phyloP scores from a whole-genome alignment of 2,888 invertebrate species.

The Horisme vitalbata region DNA sequence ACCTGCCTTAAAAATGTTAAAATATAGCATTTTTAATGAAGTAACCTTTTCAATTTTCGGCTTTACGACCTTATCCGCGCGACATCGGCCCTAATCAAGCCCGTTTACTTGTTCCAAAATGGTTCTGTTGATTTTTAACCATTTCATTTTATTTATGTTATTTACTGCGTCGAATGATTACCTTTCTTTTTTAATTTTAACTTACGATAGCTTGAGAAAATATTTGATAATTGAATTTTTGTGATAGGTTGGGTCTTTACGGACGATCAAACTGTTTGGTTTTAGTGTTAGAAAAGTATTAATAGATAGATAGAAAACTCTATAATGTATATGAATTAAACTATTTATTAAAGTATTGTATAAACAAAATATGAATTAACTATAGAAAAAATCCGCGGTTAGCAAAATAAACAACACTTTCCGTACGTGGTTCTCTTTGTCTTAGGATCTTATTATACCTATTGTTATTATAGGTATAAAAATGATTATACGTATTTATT shows the following conservation, averaged over 20 bases:
- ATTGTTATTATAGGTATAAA: too few relatives aligned
- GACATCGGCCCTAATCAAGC: conserved; percentile 78
- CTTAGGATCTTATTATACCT: too few relatives aligned
- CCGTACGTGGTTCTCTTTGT: too few relatives aligned
- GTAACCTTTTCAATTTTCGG: conserved; percentile 80
- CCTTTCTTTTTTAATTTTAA: conserved; percentile 68
- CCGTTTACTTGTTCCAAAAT: conserved; percentile 60
- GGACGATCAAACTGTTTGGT: neutral
- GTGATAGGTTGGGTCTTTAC: conserved; percentile 41
- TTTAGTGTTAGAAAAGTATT: neutral
- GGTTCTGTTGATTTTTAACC: conserved; percentile 48
- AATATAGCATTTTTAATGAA: conserved; percentile 81
- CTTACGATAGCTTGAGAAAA: conserved; percentile 46
- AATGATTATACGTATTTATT: too few relatives aligned
- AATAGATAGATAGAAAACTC: neutral
- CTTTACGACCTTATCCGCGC: conserved; percentile 79
- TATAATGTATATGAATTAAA: too few relatives aligned
- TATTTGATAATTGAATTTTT: conserved; percentile 65
- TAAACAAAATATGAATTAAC: too few relatives aligned
- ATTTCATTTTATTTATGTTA: conserved; percentile 42
- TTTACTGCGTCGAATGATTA: conserved; percentile 62
- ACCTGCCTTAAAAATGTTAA: conserved; percentile 79
- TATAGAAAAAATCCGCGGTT: too few relatives aligned
- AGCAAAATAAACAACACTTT: too few relatives aligned
- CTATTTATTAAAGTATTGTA: too few relatives aligned